These are phyloP conservation scores for Piezodorus guildinii DNA, from an alignment of 1,140 invertebrate genomes.

Conservation along the genomic window DNA sequence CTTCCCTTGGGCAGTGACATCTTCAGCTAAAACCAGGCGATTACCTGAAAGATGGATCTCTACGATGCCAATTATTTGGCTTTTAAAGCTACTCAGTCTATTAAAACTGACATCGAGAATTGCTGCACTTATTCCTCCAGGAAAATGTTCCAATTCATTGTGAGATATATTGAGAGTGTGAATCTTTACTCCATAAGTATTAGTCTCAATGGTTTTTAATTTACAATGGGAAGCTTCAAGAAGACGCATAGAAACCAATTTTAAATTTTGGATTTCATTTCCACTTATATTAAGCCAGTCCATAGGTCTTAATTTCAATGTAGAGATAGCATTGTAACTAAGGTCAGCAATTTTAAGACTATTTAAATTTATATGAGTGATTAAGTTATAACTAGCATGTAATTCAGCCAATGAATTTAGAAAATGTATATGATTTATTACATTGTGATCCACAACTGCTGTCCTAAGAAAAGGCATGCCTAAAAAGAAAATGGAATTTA, in stretches of 20 bases:
- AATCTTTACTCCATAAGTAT: background rate
- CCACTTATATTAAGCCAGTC: background rate
- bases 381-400: background rate
- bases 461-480: background rate
- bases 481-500: background rate
- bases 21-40: background rate
- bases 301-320: background rate
- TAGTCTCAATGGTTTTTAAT: background rate
- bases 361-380: background rate
- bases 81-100: background rate
- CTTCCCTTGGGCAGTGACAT: background rate
- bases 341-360: background rate
- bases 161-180: background rate
- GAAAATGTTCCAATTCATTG: background rate
- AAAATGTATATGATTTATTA: background rate
- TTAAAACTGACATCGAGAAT: conserved; percentile 7
- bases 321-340: background rate
- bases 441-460: background rate
- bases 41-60: background rate
- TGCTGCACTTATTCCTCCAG: background rate
- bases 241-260: background rate
- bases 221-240: background rate
- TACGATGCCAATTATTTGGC: background rate
- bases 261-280: background rate
- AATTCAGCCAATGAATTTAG: background rate